These are phyloP conservation scores for Caenorhabditis sp. DNA, from an alignment of 2,888 invertebrate genomes.

Conservation along the genomic window DNA sequence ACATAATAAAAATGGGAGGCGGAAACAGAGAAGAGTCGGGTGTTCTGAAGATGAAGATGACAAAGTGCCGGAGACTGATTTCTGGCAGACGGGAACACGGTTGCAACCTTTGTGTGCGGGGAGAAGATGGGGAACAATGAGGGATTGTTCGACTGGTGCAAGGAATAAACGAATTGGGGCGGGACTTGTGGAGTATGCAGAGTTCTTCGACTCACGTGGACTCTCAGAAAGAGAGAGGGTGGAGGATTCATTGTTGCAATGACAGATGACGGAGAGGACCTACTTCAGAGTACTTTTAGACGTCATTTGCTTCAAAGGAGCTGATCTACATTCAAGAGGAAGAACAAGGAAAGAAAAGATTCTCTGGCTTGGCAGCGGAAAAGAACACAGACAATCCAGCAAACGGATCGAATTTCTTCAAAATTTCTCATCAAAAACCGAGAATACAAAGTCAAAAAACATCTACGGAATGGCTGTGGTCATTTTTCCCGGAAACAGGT, in stretches of 20 bases:
- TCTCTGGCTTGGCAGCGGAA: not conserved
- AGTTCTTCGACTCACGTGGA: not conserved
- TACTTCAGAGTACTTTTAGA: conserved; percentile 5
- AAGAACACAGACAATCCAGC: not conserved
- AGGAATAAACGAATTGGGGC: conserved; percentile 43
- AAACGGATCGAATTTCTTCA: conserved; percentile 23
- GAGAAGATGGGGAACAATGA: conserved; percentile 14
- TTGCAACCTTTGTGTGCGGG: conserved; percentile 1
- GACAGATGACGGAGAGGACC: too few relatives aligned
- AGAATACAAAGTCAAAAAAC: not conserved
- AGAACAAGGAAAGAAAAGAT: conserved; percentile 27
- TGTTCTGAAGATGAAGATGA: conserved; percentile 43
- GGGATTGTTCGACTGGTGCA: conserved; percentile 44
- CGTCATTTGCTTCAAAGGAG: conserved; percentile 15
- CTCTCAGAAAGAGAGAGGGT: not conserved
- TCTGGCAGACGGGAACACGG: conserved; percentile 22
- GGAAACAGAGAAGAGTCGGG: conserved; percentile 6
- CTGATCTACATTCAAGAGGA: not conserved
- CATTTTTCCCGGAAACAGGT: too few relatives aligned
- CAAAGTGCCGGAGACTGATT: conserved; percentile 47
- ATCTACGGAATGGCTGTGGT: too few relatives aligned
- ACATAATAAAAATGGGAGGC: conserved; percentile 48
- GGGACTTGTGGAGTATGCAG: not conserved
- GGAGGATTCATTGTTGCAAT: conserved; percentile 28
- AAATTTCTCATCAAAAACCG: conserved; percentile 10